phyloP scores from a whole-genome alignment of 2,113 vertebrate species.

The Gallinago undulata region DNA sequence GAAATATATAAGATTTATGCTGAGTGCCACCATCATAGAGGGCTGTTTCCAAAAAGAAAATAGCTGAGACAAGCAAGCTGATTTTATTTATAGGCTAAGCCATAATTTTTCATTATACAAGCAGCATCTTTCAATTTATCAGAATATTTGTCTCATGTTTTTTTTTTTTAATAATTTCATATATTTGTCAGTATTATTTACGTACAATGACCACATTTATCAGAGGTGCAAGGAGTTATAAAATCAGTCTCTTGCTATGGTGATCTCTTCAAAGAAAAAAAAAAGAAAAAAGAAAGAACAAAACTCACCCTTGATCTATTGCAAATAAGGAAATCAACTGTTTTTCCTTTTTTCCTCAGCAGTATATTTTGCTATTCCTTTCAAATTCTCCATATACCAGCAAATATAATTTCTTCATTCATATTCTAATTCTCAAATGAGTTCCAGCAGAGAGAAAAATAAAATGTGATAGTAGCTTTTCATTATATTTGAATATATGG shows the following conservation, averaged over 20 bases:
- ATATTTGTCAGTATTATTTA: not conserved
- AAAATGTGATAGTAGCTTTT: not conserved
- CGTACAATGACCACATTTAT: not conserved
- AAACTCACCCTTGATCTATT: not conserved
- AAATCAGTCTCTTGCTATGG: rapidly evolving
- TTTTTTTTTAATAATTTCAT: slow-evolving; percentile 48
- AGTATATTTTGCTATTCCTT: not conserved
- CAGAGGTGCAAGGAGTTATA: not conserved
- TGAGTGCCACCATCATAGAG: not conserved
- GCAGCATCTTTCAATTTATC: slow-evolving; percentile 21
- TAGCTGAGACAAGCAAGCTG: slow-evolving; percentile 1
- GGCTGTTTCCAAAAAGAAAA: slow-evolving; percentile 44
- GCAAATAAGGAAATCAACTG: not conserved
- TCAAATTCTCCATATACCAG: not conserved
- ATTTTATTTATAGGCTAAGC: slow-evolving; percentile 29
- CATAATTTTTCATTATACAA: not conserved
- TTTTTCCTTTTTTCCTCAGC: not conserved
- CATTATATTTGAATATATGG: not conserved
- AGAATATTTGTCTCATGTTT: slow-evolving; percentile 1
- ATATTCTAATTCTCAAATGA: not conserved
- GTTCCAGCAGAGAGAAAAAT: not conserved
- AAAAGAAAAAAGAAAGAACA: not conserved
- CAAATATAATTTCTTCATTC: not conserved
- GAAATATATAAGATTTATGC: slow-evolving; percentile 37
- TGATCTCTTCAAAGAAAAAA: not conserved